Conservation (phyloP, 2,797 vertebrate genomes). For the Sebastes glaucus region DNA sequence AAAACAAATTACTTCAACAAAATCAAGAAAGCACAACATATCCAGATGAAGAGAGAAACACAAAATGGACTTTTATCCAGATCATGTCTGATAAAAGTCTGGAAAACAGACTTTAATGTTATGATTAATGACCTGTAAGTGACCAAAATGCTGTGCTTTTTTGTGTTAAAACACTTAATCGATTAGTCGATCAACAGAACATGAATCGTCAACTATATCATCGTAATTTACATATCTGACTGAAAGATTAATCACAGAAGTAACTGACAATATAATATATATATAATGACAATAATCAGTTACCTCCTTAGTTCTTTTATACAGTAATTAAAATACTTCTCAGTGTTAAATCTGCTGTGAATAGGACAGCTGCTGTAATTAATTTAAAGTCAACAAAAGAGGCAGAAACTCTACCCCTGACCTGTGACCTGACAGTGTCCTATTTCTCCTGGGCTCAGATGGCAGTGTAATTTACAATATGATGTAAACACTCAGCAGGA, state of each 20-base stretch:
- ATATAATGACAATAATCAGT: not conserved
- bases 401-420: not conserved
- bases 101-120: not conserved
- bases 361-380: not conserved
- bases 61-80: not conserved
- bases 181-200: no score
- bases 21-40: not conserved
- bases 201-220: not conserved
- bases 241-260: not conserved
- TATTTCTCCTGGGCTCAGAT: slow-evolving; percentile 23
- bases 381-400: slow-evolving; percentile 2
- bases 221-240: not conserved
- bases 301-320: not conserved
- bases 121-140: not conserved
- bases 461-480: slow-evolving; percentile 24
- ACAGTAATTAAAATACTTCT: not conserved
- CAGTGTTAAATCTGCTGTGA: not conserved
- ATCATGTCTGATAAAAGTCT: not conserved
- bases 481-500: slow-evolving; percentile 40
- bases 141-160: not conserved
- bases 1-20: not conserved
- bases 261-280: not conserved
- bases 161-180: no score
- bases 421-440: slow-evolving; percentile 16
- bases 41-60: not conserved